Base-by-base conservation (phyloP, 2,888 invertebrate genomes). In the Drosophila prostipennis region DNA sequence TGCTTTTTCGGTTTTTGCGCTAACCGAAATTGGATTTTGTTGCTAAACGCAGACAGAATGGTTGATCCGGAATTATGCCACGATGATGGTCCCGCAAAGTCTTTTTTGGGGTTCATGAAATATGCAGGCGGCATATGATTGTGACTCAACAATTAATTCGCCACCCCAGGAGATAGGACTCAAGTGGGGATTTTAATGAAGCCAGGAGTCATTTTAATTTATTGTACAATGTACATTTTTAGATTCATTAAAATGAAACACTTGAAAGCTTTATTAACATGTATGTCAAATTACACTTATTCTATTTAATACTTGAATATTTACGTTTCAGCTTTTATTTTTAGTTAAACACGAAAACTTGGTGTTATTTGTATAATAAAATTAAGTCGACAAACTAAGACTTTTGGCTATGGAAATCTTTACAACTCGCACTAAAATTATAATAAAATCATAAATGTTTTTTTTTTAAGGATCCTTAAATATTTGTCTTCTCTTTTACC, bases 11-110 rank as follows among this genome's bases (percentile, higher is more conserved):
- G 61, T 64, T 69, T 65, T 55, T 45, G 11, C 29, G 34, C 32
- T 55, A 53, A 56, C 40, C 58, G 42, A 80, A 78, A 77, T 74
- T 71, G 53, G 60, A 57, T 74, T 72, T 72, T 45, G 58, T 42
- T 57, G 57, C 69, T 65, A 55, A 78, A 64, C 72, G 73, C 51
- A 61, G 42, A 16, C 26, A 29, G 68, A 59, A 67, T 55, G 34
- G 16, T 68, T 73, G 23, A 55, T 53, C 39, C 26, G n/a, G 52
- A 43, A 53, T 63, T 61, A 58, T 53, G 56, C 19, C 14, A 23
- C 36, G 64, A 63, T 49, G 56, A 70, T 49, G 39, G 52, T 43
- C 43, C 60, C 55, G 60, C 60, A 11, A 43, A 52, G 54, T 45
- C 54, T 51, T 51, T 60, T 56, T 39, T 16, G 52, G 48, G 43